Evolutionary conservation across 1,140 invertebrate genomes (phyloP), one percentile per base, ranked within the genome.

Genomic region (Pomacea maculata): DNA sequence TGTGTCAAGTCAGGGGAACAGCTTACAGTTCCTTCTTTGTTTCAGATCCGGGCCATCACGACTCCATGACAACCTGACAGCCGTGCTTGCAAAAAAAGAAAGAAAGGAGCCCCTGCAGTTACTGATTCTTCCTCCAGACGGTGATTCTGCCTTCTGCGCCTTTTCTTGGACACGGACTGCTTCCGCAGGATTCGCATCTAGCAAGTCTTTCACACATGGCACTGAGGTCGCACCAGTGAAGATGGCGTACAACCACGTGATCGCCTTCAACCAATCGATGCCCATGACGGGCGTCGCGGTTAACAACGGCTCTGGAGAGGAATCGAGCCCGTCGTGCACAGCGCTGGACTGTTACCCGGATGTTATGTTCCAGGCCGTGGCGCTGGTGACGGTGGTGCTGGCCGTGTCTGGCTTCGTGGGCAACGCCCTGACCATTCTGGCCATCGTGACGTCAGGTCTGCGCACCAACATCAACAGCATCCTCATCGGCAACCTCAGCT

Each of bases 391-490:
- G 25, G 84, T 87, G 12, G 67, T 85, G 6, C 76, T 89, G 17
- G 86, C 86, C 25, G 73, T 85, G 8, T 57, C 84, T 19, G 88
- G 88, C 29, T 85, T 83, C 54, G 82, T 86, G 25, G 88, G 88
- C 74, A 89, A 89, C 78, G 81, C 86, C 17, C 83, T 89, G n/a
- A 89, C 88, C 11, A 85, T 89, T 8, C 80, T 88, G 14, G 88
- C 88, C n/a, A 89, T 89, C 57, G 45, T 87, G 34, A 88, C 85
- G 21, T 87, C 86, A 34, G 86, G 85, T 70, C 82, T 89, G 8
- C 79, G 85, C 21, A 86, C 80, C 75, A 87, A 87, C 68, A 83
- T 89, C n/a, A 89, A 89, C 84, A 87, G 88, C 70, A 86, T 89
- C 71, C 80, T 89, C 6, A 89, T 89, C 75, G 87, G 88, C 25